Conservation (phyloP, 2,888 invertebrate genomes). For the Xiphydria camelus region DNA sequence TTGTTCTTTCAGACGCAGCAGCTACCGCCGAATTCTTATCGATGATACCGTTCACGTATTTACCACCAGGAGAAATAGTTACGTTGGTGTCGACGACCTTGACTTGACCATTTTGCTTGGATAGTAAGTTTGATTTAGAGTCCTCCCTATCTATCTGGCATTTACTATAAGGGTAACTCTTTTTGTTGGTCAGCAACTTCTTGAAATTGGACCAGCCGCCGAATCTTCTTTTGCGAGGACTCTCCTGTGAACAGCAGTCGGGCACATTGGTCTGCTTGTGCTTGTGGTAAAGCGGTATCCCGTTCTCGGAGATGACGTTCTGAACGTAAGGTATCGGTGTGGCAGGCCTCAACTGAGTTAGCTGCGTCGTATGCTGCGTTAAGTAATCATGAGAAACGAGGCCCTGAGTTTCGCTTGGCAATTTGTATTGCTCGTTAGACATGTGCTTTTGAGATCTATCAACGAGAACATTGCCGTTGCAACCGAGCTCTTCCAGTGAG, state of each 20-base stretch:
- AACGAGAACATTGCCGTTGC: constrained; percentile 60
- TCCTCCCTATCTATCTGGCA: constrained; percentile 49
- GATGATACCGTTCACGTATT: constrained; percentile 51
- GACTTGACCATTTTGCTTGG: constrained; percentile 36
- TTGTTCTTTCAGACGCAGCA: constrained; percentile 52
- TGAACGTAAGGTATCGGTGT: constrained; percentile 73
- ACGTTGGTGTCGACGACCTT: constrained; percentile 53
- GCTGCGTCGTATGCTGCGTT: constrained; percentile 48
- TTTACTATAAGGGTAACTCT: constrained; percentile 43
- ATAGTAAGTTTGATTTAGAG: constrained; percentile 48
- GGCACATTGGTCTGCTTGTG: constrained; percentile 59
- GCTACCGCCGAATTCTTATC: constrained; percentile 46
- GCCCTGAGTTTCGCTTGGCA: constrained; percentile 57
- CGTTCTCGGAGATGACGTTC: constrained; percentile 67
- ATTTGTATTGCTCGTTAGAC: constrained; percentile 39
- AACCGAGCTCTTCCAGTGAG: constrained; percentile 63
- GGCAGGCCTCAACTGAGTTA: constrained; percentile 56
- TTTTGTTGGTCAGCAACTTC: constrained; percentile 54
- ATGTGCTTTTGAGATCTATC: constrained; percentile 69
- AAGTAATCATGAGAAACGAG: constrained; percentile 61
- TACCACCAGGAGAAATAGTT: constrained; percentile 56
- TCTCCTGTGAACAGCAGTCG: constrained; percentile 50
- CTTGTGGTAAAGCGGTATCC: constrained; percentile 52
- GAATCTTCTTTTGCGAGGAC: constrained; percentile 44
- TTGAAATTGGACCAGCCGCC: constrained; percentile 61